Evolutionary conservation across 1,140 invertebrate genomes (phyloP).

Genomic region (Drosophila serrata): DNA sequence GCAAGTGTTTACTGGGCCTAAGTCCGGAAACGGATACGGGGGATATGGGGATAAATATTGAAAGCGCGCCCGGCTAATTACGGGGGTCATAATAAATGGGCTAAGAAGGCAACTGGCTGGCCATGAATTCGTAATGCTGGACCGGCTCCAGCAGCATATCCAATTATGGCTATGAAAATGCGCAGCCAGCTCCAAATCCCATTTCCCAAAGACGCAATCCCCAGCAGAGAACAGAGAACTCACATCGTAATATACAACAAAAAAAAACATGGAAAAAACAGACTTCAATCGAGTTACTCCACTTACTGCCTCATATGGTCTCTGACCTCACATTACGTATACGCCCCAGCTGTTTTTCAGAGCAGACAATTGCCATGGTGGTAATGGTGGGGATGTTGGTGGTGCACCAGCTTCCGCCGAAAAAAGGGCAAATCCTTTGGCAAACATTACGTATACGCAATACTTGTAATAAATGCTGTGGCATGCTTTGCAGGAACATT

Average conservation of each 20-base stretch:
- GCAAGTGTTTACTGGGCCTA: constrained; percentile 39
- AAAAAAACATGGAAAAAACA: constrained; percentile 15
- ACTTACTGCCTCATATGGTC: constrained; percentile 62
- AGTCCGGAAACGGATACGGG: constrained; percentile 28
- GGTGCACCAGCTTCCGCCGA: constrained; percentile 24
- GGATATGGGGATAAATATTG: constrained; percentile 41
- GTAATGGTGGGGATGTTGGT: constrained; percentile 1
- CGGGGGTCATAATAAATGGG: constrained; percentile 39
- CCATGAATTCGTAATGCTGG: constrained; percentile 40
- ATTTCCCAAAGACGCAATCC: constrained; percentile 45
- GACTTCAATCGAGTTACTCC: constrained; percentile 54
- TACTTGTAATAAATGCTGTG: constrained; percentile 78
- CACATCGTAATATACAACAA: constrained; percentile 11
- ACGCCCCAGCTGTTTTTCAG: constrained; percentile 60
- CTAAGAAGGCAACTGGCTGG: constrained; percentile 20
- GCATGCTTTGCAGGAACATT: constrained; percentile 64
- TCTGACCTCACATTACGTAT: constrained; percentile 56
- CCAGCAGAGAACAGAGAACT: constrained; percentile 7
- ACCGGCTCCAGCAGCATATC: constrained; percentile 24
- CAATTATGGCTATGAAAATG: constrained; percentile 45
- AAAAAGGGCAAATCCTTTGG: constrained; percentile 34
- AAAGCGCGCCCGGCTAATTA: constrained; percentile 33
- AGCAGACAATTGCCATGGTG: constrained; percentile 26
- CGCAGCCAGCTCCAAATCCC: constrained; percentile 36
- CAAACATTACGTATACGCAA: constrained; percentile 70